These are phyloP conservation scores for Peribatodes rhomboidaria DNA, from an alignment of 2,888 invertebrate species.

Conservation along the genomic window DNA sequence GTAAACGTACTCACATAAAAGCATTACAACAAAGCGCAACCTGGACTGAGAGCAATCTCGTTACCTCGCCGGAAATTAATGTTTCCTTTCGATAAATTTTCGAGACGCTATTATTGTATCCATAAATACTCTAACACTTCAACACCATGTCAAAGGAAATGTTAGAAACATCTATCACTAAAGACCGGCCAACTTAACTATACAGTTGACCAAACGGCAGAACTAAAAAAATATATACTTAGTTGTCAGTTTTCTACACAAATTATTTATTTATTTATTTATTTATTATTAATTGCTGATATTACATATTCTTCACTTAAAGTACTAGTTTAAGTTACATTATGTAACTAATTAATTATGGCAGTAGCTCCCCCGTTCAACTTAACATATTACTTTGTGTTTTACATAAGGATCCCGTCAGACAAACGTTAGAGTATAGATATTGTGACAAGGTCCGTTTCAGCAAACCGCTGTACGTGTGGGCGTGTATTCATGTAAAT, in stretches of 20 bases:
- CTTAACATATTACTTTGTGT: background rate
- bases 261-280: too few species aligned
- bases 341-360: too few species aligned
- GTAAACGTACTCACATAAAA: slow-evolving; percentile 32
- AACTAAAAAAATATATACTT: background rate
- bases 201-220: background rate
- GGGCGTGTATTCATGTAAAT: slow-evolving; percentile 31
- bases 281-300: too few species aligned
- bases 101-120: slow-evolving; percentile 27
- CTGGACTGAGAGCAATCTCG: slow-evolving; percentile 59
- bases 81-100: slow-evolving; percentile 51
- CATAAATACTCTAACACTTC: slow-evolving; percentile 16
- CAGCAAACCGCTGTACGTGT: slow-evolving; percentile 5
- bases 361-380: background rate
- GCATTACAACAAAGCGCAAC: slow-evolving; percentile 47
- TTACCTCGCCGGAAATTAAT: slow-evolving; percentile 68
- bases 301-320: too few species aligned
- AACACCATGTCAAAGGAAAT: slow-evolving; percentile 21
- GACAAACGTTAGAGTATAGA: background rate
- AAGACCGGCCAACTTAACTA: background rate
- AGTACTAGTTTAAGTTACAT: too few species aligned
- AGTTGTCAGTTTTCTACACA: too few species aligned
- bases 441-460: slow-evolving; percentile 25
- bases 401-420: background rate
- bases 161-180: slow-evolving; percentile 1